Conservation (phyloP, 1,140 invertebrate species). For the Aphaenogaster floridana region DNA sequence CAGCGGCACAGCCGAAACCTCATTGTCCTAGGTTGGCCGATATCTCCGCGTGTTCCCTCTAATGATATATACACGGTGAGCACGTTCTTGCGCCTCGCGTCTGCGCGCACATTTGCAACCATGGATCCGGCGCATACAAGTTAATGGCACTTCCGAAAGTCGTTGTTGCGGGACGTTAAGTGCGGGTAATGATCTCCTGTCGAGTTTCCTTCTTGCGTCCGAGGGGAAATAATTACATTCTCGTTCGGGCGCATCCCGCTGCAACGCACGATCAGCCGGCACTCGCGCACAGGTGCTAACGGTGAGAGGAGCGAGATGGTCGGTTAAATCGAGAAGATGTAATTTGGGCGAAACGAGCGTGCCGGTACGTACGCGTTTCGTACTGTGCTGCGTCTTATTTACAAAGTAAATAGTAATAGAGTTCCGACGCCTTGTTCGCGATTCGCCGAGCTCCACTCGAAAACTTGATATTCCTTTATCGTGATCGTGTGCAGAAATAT, state of each 20-base stretch:
- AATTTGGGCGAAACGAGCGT: constrained; percentile 17
- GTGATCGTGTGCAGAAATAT: not conserved
- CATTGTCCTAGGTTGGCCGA: constrained; percentile 64
- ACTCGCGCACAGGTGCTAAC: not conserved
- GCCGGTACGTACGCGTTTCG: not conserved
- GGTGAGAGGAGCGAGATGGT: not conserved
- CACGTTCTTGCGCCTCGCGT: constrained; percentile 42
- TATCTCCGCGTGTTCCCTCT: constrained; percentile 39
- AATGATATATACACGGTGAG: constrained; percentile 52
- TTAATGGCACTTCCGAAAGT: constrained; percentile 67
- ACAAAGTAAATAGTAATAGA: constrained; percentile 35
- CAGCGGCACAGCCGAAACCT: constrained; percentile 63
- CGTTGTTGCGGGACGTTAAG: constrained; percentile 58
- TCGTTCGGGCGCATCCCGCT: constrained; percentile 42
- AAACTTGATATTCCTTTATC: constrained; percentile 45
- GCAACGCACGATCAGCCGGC: constrained; percentile 7
- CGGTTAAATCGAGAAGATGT: constrained; percentile 39
- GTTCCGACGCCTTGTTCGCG: not conserved
- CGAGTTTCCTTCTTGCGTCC: constrained; percentile 44
- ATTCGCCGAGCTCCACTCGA: not conserved
- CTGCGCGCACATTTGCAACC: constrained; percentile 33
- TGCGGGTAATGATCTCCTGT: constrained; percentile 58
- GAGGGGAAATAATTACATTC: constrained; percentile 63
- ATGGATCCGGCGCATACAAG: constrained; percentile 31
- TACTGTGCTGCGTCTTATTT: constrained; percentile 18